A percentile compares a stretch with the other conserved stretches of the same genome.
Conservation (phyloP, 2,797 vertebrate species). For the Eulemur coronatus region DNA sequence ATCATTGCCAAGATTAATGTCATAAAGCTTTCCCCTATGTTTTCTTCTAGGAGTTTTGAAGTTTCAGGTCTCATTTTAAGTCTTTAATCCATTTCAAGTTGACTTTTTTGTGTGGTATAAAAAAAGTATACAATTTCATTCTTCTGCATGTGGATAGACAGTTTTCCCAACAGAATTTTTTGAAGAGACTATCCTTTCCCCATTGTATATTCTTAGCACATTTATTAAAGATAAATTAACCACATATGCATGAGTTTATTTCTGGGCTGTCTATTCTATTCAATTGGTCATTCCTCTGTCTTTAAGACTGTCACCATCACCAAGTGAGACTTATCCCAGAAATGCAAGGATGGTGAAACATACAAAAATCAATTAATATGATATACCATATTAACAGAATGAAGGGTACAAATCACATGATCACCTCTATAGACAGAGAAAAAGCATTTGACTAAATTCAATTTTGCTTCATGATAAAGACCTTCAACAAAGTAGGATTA, state of each 20-base stretch:
- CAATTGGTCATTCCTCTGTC: background rate
- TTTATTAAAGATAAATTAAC: background rate
- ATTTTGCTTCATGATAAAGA: background rate
- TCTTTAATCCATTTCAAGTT: background rate
- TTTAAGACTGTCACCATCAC: background rate
- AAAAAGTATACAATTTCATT: background rate
- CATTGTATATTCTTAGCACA: background rate
- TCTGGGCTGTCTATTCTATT: background rate
- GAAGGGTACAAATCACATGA: background rate
- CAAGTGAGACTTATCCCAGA: background rate
- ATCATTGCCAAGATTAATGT: background rate
- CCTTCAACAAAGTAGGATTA: background rate
- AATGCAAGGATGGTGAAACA: background rate
- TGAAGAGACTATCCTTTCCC: background rate
- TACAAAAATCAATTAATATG: background rate
- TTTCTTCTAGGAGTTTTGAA: background rate
- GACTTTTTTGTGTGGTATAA: background rate
- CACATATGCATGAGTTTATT: background rate
- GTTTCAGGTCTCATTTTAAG: background rate
- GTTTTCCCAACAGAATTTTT: background rate
- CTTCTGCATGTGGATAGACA: background rate
- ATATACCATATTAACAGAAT: background rate
- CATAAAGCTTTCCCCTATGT: background rate
- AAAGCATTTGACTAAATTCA: background rate
- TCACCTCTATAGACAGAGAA: background rate